Base-by-base conservation (phyloP, 64 coral and sea anemone genomes). In the Dendronephthya gigantea region DNA sequence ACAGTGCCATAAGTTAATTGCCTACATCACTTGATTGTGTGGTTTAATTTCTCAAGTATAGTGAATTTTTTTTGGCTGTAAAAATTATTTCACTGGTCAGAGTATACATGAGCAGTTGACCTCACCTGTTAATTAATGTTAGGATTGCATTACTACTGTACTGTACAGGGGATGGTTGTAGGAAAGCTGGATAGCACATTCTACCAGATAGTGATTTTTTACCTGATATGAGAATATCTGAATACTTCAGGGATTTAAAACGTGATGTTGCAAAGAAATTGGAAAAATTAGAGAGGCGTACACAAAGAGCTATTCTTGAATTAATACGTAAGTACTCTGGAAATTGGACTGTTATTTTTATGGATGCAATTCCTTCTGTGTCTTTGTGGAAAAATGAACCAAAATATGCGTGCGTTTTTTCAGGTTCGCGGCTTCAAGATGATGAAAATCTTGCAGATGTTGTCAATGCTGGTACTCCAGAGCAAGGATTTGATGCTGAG, bases 211-310 rank as follows among this genome's bases (percentile, higher is more conserved):
- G 27, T 50, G 19, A 22, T 32, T 75, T 17, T 23, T 9, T 49
- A 87, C 16, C 1, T 83, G 30, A n/a, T 16, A 8, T 52, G 28
- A n/a, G 14, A 1, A 66, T 23, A 35, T 34, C n/a, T 28, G 22
- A 22, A 39, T 36, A 84, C 85, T 92, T 88, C 49, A 97, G 94
- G 94, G 94, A 97, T 81, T 91, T 97, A 45, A 97, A 97, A 58
- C 88, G 94, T 49, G 94, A 97, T 91, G 94, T 97, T 84, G 91
- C 94, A 86, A 97, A 97, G 86, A 97, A 97, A 65, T 84, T 97
- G 29, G 94, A 97, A 89, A 97, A 97, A 86, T 83, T 97, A 45
- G 94, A 97, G 82, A 93, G 90, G 66, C 90, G 94, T 82, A 97
- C 94, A 33, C 94, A 97, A 50, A 88, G 86, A 84, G 91, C 94